A percentile compares a stretch with the other conserved stretches of the same genome.
Conservation (phyloP, 2,113 vertebrate genomes). For the Siphamia tubifer region DNA sequence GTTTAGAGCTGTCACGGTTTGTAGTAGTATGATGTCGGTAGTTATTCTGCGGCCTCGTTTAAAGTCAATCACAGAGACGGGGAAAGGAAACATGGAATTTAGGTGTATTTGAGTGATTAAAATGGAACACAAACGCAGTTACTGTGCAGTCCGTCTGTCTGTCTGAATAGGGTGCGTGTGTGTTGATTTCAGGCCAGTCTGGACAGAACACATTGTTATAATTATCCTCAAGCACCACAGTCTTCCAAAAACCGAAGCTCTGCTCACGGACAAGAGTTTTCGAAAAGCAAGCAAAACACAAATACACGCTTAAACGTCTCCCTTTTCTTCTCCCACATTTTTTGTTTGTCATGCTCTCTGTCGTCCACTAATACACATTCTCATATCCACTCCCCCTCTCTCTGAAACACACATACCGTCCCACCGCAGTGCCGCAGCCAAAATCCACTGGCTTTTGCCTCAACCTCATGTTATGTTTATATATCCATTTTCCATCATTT, state of each 20-base stretch:
- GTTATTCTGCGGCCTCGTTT: conserved; percentile 16
- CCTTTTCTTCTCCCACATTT: neutral
- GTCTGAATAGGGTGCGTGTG: neutral
- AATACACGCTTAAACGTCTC: neutral
- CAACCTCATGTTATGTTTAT: conserved; percentile 43
- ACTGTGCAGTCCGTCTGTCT: neutral
- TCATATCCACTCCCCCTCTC: neutral
- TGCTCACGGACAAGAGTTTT: neutral
- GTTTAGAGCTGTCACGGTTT: neutral
- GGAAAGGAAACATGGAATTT: conserved; percentile 25
- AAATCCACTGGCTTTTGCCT: conserved; percentile 25
- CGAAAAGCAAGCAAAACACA: conserved; percentile 10
- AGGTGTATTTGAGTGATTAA: neutral
- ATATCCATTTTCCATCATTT: conserved; percentile 51
- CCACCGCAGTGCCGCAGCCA: neutral
- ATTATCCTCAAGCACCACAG: conserved; percentile 15
- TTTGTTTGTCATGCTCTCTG: neutral
- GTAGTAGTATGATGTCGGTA: neutral
- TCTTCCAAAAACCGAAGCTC: conserved; percentile 7
- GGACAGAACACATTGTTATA: conserved; percentile 27
- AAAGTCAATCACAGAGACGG: conserved; percentile 11
- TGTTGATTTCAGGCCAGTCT: neutral
- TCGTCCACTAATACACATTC: neutral
- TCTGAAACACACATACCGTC: neutral
- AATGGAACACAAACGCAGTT: neutral